Base-by-base conservation (phyloP, 2,113 vertebrate species). In the Equus przewalskii region DNA sequence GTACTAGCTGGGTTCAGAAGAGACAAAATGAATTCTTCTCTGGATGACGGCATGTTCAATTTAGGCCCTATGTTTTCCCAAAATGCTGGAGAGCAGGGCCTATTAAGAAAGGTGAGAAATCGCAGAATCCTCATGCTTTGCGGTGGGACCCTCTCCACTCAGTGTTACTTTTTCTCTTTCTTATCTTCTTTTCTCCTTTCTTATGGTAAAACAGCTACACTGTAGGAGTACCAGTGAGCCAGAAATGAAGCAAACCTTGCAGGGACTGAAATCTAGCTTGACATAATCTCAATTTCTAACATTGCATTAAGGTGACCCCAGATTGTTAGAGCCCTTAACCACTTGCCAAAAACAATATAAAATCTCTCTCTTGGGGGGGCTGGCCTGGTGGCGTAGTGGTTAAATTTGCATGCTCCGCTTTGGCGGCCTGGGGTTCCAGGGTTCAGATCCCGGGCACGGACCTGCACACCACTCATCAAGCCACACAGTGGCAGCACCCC, bases 251-350 rank as follows among this genome's bases (percentile, higher is more conserved):
- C 19, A 76, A 60, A 19, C 2, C 14, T 96, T 62, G 14, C 8
- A 73, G 18, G 3, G 22, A 79, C 14, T 85, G 54, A 85, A 81
- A 82, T 10, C 18, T 21, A 91, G 58, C 9, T 93, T 93, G 49
- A 92, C 86, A 80, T 65, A 51, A 82, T 82, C 60, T 94, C 26
- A 58, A 16, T 16, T 92, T 86, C 60, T 76, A 94, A 82, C 65
- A 78, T 30, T 81, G 19, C 26, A 24, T 78, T 91, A 88, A 88
- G 28, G 58, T 84, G 60, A 76, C 26, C 19, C 58, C 21, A 62
- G 33, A 85, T 84, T 70, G 33, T 69, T 41, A 89, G 65, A 62
- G 6, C 16, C 11, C 67, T 65, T 88, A 87, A 89, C 24, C 51
- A 70, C 9, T 83, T 89, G 62, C 8, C 21, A 87, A 96, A 62